Evolutionary conservation across 1,140 invertebrate genomes (phyloP), one percentile per base, ranked within the genome.

Genomic region (Drosophila sechellia): DNA sequence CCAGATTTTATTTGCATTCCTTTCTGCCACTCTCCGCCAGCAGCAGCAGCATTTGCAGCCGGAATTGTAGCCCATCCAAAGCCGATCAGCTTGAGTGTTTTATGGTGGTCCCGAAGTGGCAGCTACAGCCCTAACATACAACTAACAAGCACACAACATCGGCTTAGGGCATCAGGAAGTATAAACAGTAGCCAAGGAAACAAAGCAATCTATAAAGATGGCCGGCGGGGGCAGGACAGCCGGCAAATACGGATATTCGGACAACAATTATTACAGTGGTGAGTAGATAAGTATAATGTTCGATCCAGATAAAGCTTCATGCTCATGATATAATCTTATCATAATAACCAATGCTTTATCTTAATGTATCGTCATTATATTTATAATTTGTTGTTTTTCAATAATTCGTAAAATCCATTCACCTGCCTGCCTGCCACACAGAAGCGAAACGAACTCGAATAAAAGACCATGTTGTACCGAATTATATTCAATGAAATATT

Each of bases 261-360:
- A 91, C 79, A 91, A 81, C 87, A 91, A 79, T 81, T 90, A 90
- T 64, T 90, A 92, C 74, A 91, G 87, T 63, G 58, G 90, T 92
- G 77, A 80, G 90, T 90, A 57, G 61, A 43, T 52, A 31, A 39
- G 12, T 25, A 74, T 55, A 56, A 42, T 57, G 25, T 31, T 8
- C 8, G 27, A 31, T 31, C 25, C 0, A n/a, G 27, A 8, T 8
- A 31, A 1, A 4, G 25, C 1, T 17, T 10, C 11, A 3, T 48
- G 22, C 3, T 8, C 27, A 31, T 31, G 31, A 2, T 8, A 31
- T 31, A 8, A 8, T 8, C 8, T 31, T 31, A 31, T 10, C 8
- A 31, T 31, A 2, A 31, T 8, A 2, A 10, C 31, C 8, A 3
- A 31, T 31, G 8, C 8, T 31, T 31, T 31, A 8, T 31, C 8